These are phyloP conservation scores for Sabatieria punctata DNA, from an alignment of 2,888 invertebrate species.

Conservation along the genomic window DNA sequence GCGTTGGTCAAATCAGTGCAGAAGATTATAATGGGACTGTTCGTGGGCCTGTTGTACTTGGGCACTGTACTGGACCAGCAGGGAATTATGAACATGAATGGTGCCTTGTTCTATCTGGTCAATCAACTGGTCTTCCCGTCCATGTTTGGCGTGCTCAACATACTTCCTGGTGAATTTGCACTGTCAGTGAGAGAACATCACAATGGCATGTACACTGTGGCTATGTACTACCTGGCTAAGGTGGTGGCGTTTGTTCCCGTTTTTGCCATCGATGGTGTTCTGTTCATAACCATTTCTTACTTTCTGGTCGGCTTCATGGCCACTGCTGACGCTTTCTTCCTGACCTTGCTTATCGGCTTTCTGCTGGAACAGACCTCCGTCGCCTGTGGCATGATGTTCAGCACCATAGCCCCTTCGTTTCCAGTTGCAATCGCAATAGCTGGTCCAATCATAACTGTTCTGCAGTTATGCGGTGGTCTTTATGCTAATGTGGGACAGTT, in stretches of 20 bases:
- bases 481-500: constrained; percentile 5
- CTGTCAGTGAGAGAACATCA: constrained; percentile 69
- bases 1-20: constrained; percentile 70
- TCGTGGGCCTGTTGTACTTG: constrained; percentile 68
- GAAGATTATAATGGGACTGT: constrained; percentile 44
- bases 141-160: constrained; percentile 73
- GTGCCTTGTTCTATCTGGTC: constrained; percentile 65
- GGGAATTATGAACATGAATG: constrained; percentile 81
- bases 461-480: constrained; percentile 27
- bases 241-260: constrained; percentile 42
- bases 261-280: constrained; percentile 60
- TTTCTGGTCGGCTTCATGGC: constrained; percentile 49
- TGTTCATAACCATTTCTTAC: constrained; percentile 66
- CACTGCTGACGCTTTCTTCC: constrained; percentile 4
- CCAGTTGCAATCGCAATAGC: constrained; percentile 11
- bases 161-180: constrained; percentile 69
- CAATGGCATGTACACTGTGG: constrained; percentile 68
- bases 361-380: constrained; percentile 5
- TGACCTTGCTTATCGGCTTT: background rate
- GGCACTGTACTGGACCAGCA: constrained; percentile 61
- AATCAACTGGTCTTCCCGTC: constrained; percentile 83
- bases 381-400: constrained; percentile 8
- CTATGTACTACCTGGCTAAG: constrained; percentile 20
- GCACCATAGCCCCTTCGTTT: constrained; percentile 2
- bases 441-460: constrained; percentile 25